Base-by-base conservation (phyloP, 2,797 vertebrate genomes). In the Xiphorhynchus erythropygius region DNA sequence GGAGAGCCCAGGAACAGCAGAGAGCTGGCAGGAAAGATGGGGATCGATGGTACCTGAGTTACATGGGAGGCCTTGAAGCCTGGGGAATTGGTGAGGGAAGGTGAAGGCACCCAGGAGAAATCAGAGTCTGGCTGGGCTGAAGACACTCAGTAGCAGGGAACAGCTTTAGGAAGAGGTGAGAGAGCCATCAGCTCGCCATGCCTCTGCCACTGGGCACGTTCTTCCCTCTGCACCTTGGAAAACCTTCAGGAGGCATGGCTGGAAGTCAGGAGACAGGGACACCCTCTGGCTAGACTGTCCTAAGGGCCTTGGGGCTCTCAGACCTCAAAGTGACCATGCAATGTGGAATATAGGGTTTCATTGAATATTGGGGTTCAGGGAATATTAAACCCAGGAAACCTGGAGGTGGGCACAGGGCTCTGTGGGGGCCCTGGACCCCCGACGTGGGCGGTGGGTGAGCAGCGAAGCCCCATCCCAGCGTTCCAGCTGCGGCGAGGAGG, bases 321-420 rank as follows among this genome's bases (percentile, higher is more conserved):
- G 27, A 53, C 35, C 57, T 46, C 1, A 2, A 35, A 41, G n/a
- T 3, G n/a, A 5, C 41, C 5, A 0, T 0, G 0, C 21, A 46
- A 21, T 44, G 1, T 2, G 35, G 46, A 17, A 35, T 35, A 10
- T 7, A 25, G 62, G 42, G 32, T 9, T 10, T 25, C 16, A 25
- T 27, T 2, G 30, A 64, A 49, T 11, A 1, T 2, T 4, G 4
- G 6, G 0, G 1, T 9, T 32, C 4, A 0, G 2, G 37, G n/a
- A 22, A 27, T 1, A 2, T 14, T 7, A 56, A 64, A 7, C 10
- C 25, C n/a, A 4, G 41, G 57, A 30, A 33, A 4, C 6, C 22
- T 11, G 24, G 64, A 33, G 1, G 9, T 6, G 41, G 27, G 17
- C 42, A 7, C 24, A 3, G 78, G n/a, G 50, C 42, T 18, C 57